Evolutionary conservation across 2,113 vertebrate genomes (phyloP), one percentile per base, ranked within the genome.

Genomic region (Archilochus colubris): DNA sequence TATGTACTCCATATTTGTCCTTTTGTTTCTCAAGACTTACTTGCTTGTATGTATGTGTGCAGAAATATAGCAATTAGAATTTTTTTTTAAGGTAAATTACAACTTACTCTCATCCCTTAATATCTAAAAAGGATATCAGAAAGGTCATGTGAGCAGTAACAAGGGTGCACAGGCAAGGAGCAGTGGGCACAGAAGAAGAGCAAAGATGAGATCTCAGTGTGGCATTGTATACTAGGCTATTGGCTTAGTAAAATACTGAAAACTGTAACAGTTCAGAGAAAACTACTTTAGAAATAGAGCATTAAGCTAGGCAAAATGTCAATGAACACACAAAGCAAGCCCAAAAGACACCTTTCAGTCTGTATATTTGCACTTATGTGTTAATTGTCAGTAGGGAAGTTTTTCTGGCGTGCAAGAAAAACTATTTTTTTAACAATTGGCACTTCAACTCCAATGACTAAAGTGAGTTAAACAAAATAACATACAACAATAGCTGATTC

Each of bases 121-220:
- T 36, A 44, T 43, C 14, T 59, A 6, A 38, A 64, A 64, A 9
- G 21, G 11, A 8, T 13, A 36, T 7, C 5, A 82, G 31, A 61
- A 91, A 62, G 22, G 12, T 24, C 5, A 21, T 21, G 7, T 48
- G 40, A 61, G 10, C 18, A 38, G 12, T n/a, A 53, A 2, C 53
- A 59, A 59, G 14, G 6, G 20, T 69, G 3, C 1, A 46, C 33
- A 64, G 3, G 9, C 24, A 4, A 3, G 13, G 21, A 43, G 3
- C 9, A 51, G 5, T 0, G 0, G 31, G 4, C 13, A 46, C 20
- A 3, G 6, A 31, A 40, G 14, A 3, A 7, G 3, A 31, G 11
- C 0, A 6, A 72, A 72, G 9, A 18, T 27, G 9, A 59, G 5
- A 57, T 7, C 22, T 31, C n/a, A 22, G 8, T 40, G 15, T 12